Base-by-base conservation (phyloP, 1,140 invertebrate species). In the Linepithema humile region DNA sequence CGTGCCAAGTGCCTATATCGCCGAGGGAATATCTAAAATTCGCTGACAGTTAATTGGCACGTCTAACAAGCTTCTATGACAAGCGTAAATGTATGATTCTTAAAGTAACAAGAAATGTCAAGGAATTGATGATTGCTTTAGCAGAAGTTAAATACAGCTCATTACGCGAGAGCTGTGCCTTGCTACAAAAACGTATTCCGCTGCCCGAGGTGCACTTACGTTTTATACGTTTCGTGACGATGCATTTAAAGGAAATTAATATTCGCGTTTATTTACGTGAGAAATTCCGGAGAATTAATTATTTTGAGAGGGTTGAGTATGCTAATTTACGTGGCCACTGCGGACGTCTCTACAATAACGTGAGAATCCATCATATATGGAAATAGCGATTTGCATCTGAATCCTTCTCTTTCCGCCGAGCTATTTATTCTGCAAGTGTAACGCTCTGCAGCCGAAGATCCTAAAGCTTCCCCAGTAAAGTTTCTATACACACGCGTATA, bases 311-410 rank as follows among this genome's bases (percentile, higher is more conserved):
- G 23, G 48, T 32, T 70, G 26, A n/a, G 20, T 77, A 65, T 35
- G 60, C 26, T 80, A 53, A 80, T 80, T 80, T 65, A 32, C 38
- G 23, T 80, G 35, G 75, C 48, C 7, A 57, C 64, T 26, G 23
- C 26, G 26, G n/a, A 69, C 6, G 64, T 32, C 75, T 55, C 10
- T 43, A 69, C 26, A 35, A 57, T 80, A 80, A 70, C 59, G 45
- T 78, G 64, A 53, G 64, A 69, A 69, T 78, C 20, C 23, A 17
- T 70, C 48, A 57, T 78, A 69, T 40, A 80, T 69, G 75, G 48
- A 80, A 50, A 80, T 80, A 20, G 43, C 17, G 23, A 80, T 80
- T 80, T 80, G 64, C 75, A 80, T 80, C 70, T 80, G 75, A 80
- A 80, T 80, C 32, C 75, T 38, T 69, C 48, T 32, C 64, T 70